These are phyloP conservation scores for Hypocryptadius cinnamomeus DNA, from an alignment of 2,113 vertebrate genomes.

Conservation along the genomic window DNA sequence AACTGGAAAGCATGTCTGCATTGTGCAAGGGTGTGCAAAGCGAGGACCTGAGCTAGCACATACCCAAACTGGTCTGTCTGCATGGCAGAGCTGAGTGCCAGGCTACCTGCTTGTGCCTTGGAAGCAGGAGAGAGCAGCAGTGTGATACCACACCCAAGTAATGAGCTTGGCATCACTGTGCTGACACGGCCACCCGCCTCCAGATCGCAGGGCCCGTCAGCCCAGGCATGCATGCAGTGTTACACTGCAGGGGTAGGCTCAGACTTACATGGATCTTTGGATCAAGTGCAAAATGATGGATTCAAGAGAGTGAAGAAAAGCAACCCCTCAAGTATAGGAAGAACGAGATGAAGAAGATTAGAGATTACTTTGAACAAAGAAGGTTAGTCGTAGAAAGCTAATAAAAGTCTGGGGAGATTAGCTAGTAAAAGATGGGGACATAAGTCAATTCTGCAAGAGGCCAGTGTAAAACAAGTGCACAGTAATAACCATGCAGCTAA, in stretches of 20 bases:
- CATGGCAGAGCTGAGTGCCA: not conserved
- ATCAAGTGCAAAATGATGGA: not conserved
- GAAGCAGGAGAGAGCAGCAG: not conserved
- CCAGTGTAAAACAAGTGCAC: not conserved
- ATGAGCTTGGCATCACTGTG: not conserved
- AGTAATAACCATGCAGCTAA: not conserved
- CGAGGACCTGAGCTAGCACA: conserved; percentile 23
- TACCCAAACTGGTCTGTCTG: conserved; percentile 29
- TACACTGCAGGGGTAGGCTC: not conserved
- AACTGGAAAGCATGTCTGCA: not conserved
- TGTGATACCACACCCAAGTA: not conserved
- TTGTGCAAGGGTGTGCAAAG: conserved; percentile 5
- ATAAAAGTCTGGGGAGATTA: not conserved
- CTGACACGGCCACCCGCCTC: not conserved
- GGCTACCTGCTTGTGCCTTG: not conserved
- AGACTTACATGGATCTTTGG: not conserved
- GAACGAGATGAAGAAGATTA: not conserved
- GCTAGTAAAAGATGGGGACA: not conserved
- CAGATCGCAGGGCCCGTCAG: not conserved
- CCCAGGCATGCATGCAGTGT: not conserved
- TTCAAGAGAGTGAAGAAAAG: not conserved
- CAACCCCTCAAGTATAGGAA: not conserved
- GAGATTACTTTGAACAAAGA: not conserved
- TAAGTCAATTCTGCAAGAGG: not conserved
- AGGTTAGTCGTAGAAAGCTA: not conserved